Evolutionary conservation across 2,797 vertebrate genomes (phyloP), one percentile per base, ranked within the genome.

Genomic region (Malurus leucopterus): DNA sequence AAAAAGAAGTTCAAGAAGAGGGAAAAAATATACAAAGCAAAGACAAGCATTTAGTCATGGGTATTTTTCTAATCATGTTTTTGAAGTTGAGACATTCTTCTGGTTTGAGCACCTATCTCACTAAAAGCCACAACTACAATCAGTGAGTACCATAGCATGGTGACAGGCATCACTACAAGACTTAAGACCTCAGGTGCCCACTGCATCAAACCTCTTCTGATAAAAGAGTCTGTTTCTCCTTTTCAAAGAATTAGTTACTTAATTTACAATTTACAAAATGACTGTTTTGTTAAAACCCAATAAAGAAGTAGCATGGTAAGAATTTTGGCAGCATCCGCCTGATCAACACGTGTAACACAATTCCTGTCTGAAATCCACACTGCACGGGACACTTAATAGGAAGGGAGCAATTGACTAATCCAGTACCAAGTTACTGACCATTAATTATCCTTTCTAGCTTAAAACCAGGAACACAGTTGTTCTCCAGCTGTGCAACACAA

Each of bases 311-410:
- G 24, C 21, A 84, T 0, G 2, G 38, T 44, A 67, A 49, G 26
- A 76, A 68, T 76, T 34, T 3, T 0, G 19, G 44, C 43, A 34
- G 27, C 18, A 65, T 26, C 50, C 1, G 1, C 3, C 1, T 9
- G 13, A 46, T 16, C 44, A 58, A 50, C 43, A 40, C 2, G 1
- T 0, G 16, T 71, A 82, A 78, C 24, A 36, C 8, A 77, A 76
- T 20, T 47, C 27, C 50, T 43, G 1, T 14, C 6, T 75, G 53
- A 94, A 91, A 84, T 54, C 64, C 75, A 84, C 27, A 50, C 30
- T 43, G 32, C n/a, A 36, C 3, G 0, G 1, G 3, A 46, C 30
- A 83, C 26, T 53, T 36, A 22, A 67, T 18, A 81, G 30, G 24
- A 76, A 69, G 8, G 23, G 6, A 85, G n/a, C 26, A 84, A 58